phyloP scores from a whole-genome alignment of 2,888 invertebrate species.

The Melitaea athalia region DNA sequence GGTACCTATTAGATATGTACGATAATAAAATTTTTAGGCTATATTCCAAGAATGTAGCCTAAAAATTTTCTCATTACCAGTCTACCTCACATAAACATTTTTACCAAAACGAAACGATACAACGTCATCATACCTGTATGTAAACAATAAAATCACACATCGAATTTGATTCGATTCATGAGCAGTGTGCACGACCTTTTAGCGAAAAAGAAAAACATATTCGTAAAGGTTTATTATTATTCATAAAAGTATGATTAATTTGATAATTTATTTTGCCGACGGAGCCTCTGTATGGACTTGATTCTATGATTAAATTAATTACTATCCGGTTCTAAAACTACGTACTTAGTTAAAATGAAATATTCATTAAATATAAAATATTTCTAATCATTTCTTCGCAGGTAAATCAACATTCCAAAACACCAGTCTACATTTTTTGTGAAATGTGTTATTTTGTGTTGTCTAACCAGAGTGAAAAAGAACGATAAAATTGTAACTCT shows the following conservation, averaged over 20 bases:
- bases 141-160: too few relatives aligned
- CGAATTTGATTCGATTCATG: too few relatives aligned
- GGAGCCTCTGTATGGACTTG: not conserved
- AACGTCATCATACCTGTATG: too few relatives aligned
- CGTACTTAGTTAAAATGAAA: not conserved
- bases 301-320: not conserved
- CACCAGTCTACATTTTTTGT: not conserved
- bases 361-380: not conserved
- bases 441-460: not conserved
- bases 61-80: too few relatives aligned
- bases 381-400: not conserved
- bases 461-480: too few relatives aligned
- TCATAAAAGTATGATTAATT: not conserved
- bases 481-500: too few relatives aligned
- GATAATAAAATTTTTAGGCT: too few relatives aligned
- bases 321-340: slow-evolving; percentile 1
- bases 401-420: not conserved
- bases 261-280: not conserved
- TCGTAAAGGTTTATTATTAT: not conserved
- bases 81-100: too few relatives aligned
- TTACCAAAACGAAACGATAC: too few relatives aligned
- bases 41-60: too few relatives aligned
- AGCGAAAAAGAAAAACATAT: not conserved
- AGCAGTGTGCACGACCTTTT: not conserved
- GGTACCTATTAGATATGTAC: too few relatives aligned